Percentiles rank a stretch among this genome's conserved stretches.
phyloP scores from a whole-genome alignment of 1,140 invertebrate species.

The Linepithema humile region DNA sequence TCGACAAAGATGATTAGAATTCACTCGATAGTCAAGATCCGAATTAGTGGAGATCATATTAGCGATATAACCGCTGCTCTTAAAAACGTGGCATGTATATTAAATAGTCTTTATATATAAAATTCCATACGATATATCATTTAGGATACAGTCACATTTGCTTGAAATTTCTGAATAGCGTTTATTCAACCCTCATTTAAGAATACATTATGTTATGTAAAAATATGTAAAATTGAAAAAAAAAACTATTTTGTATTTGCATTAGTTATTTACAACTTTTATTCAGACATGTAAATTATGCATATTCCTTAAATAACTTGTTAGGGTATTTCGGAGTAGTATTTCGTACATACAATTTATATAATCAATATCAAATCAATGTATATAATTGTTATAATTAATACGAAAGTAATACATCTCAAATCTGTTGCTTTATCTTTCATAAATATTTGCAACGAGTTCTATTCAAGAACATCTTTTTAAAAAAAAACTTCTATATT shows the following conservation, averaged over 20 bases:
- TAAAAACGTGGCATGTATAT: too few species aligned
- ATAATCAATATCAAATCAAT: slow-evolving; percentile 61
- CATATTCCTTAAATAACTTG: slow-evolving; percentile 52
- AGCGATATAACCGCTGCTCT: too few species aligned
- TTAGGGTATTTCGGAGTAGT: slow-evolving; percentile 60
- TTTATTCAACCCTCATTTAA: slow-evolving; percentile 1
- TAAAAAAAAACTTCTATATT: too few species aligned
- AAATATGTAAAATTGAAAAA: background rate
- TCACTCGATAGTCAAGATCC: too few species aligned
- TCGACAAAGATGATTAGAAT: too few species aligned
- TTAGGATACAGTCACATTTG: background rate
- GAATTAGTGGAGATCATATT: too few species aligned
- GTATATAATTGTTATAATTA: slow-evolving; percentile 65
- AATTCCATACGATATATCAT: background rate
- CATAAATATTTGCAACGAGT: too few species aligned
- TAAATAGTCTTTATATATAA: background rate
- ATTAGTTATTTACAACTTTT: background rate
- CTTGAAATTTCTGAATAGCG: background rate
- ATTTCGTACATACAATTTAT: slow-evolving; percentile 70
- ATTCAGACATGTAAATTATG: slow-evolving; percentile 18
- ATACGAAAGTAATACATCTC: slow-evolving; percentile 59
- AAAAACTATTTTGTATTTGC: slow-evolving; percentile 20
- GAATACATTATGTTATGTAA: background rate
- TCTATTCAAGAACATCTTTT: too few species aligned
- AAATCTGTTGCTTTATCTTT: too few species aligned